A percentile compares a stretch with the other conserved stretches of the same genome.
These are phyloP conservation scores for Pelobates fuscus DNA, from an alignment of 2,113 vertebrate species.

Conservation along the genomic window DNA sequence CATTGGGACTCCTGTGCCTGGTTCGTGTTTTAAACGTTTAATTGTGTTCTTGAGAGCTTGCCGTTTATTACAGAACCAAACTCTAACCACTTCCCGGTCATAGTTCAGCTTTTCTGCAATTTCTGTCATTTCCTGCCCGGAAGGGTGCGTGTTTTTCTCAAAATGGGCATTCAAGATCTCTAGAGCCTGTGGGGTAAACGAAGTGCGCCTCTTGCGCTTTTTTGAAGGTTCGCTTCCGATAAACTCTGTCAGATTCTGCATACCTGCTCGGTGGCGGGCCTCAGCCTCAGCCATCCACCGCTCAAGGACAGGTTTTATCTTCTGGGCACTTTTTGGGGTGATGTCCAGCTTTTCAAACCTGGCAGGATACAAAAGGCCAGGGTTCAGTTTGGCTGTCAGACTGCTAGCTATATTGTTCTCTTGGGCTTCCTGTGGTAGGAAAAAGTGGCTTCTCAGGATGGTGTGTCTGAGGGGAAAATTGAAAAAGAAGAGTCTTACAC, in stretches of 20 bases:
- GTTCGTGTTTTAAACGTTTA: constrained; percentile 97
- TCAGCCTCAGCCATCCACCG: constrained; percentile 99
- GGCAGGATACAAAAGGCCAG: constrained; percentile 99
- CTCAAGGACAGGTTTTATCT: constrained; percentile 99
- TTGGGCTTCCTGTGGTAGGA: constrained; percentile 99
- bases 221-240: constrained; percentile 98
- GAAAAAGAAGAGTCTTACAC: constrained; percentile 99
- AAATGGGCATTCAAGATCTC: constrained; percentile 99
- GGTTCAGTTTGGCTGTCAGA: constrained; percentile 99
- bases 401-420: constrained; percentile 99
- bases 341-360: constrained; percentile 99
- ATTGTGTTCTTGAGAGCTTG: constrained; percentile 99
- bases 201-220: constrained; percentile 99
- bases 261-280: constrained; percentile 98
- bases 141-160: constrained; percentile 99
- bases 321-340: constrained; percentile 99
- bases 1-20: constrained; percentile 75
- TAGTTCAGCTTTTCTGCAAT: constrained; percentile 99
- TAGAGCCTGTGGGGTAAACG: constrained; percentile 98
- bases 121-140: constrained; percentile 99
- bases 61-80: constrained; percentile 99
- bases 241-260: constrained; percentile 99
- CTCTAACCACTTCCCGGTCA: constrained; percentile 97
- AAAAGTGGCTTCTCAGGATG: constrained; percentile 99
- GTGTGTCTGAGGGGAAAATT: constrained; percentile 99